Conservation (phyloP, 2,113 vertebrate species). For the Syrrhaptes paradoxus region DNA sequence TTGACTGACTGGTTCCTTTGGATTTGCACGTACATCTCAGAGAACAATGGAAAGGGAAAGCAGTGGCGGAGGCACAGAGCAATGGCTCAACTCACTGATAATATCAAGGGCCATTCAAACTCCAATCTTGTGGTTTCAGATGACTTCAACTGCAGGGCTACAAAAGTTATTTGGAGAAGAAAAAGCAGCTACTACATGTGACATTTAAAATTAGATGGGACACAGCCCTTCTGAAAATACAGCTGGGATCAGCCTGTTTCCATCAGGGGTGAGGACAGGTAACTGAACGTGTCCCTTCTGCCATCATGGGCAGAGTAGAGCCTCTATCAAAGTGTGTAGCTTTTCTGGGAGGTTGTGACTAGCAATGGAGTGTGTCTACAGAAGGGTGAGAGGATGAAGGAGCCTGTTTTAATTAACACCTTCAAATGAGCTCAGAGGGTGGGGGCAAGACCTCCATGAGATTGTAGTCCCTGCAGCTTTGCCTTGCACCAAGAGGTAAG, state of each 20-base stretch:
- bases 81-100: not conserved
- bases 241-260: not conserved
- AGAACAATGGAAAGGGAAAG: not conserved
- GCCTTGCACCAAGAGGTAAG: not conserved
- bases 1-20: not conserved
- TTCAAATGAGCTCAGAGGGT: not conserved
- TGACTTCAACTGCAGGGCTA: conserved; percentile 10
- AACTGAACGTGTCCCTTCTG: not conserved
- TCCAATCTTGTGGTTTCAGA: not conserved
- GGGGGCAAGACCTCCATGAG: not conserved
- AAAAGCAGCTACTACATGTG: conserved; percentile 22
- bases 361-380: not conserved
- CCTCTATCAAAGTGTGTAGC: not conserved
- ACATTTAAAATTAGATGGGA: conserved; percentile 23
- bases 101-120: conserved; percentile 8
- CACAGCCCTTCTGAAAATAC: not conserved
- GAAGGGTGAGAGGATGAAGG: not conserved
- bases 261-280: not conserved
- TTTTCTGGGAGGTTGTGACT: not conserved
- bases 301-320: not conserved
- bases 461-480: not conserved
- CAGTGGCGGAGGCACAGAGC: not conserved
- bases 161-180: conserved; percentile 8
- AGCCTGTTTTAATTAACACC: not conserved
- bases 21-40: not conserved